Base-by-base conservation (phyloP, 2,113 vertebrate species). In the Antennarius striatus region DNA sequence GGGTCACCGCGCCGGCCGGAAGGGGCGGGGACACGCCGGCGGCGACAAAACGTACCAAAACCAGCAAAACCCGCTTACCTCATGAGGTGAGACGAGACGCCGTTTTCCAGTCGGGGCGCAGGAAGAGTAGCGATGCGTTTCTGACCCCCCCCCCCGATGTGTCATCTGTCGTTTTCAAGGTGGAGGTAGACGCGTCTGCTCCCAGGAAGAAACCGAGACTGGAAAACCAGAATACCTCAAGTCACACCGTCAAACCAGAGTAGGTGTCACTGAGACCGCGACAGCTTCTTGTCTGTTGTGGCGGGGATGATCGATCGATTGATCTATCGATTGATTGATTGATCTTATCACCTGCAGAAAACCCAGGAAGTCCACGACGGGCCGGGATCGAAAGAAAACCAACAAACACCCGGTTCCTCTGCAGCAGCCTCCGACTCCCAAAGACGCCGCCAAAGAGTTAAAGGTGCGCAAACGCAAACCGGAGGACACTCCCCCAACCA, bases 201-300 rank as follows among this genome's bases (percentile, higher is more conserved):
- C 87, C 90, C 40, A 88, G 67, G 69, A 97, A 96, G 87, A 95
- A 92, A 81, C 83, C 22, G 1, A 94, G 88, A 77, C 77, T 84
- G 62, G 90, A 90, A 58, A 92, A 92, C 69, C 92, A 93, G 69
- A 68, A 65, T 28, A 54, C 61, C 54, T 74, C 61, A 43, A 39
- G 63, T 68, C 72, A 71, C 16, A 81, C 83, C 56, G 36, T 5
- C 70, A 93, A 90, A 87, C 14, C 56, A 55, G 91, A 92, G 95
- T 96, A 84, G 89, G 94, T 94, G 29, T 9, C 48, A 70, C 56
- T 43, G 15, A 4, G 2, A 16, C 7, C 32, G 0, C 43, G 39
- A 56, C 0, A 30, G 16, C 30, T 46, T 62, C 0, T 59, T 49
- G 22, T 65, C 3, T 45, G 4, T 13, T 14, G 14, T 17, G 45